These are phyloP conservation scores for Dendrocincla tyrannina DNA, from an alignment of 2,797 vertebrate species.

Conservation along the genomic window DNA sequence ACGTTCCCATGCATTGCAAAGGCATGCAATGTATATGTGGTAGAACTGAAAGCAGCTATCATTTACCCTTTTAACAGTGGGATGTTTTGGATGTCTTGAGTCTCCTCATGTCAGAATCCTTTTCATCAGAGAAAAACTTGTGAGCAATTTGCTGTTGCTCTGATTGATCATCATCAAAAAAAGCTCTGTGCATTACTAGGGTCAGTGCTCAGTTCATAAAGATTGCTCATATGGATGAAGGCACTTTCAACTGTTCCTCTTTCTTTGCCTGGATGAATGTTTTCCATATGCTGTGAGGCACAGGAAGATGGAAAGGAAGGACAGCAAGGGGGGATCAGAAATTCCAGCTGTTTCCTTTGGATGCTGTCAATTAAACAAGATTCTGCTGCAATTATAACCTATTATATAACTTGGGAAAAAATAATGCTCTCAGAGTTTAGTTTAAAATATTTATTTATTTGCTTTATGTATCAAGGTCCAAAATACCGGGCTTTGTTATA, in stretches of 20 bases:
- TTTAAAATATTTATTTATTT: background rate
- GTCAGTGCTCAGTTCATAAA: background rate
- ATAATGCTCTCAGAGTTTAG: background rate
- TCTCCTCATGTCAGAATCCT: background rate
- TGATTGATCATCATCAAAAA: background rate
- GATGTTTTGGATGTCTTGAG: background rate
- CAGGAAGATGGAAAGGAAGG: background rate
- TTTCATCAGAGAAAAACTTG: background rate
- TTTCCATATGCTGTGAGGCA: background rate
- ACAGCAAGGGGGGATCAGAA: background rate
- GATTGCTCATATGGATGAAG: slow-evolving; percentile 10
- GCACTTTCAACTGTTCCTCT: background rate
- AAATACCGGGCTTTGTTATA: background rate
- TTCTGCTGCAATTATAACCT: background rate
- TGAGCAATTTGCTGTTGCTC: background rate
- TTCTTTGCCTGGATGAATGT: background rate
- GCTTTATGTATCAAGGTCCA: background rate
- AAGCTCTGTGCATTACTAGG: background rate
- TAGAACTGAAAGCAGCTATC: background rate
- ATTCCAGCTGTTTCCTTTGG: background rate
- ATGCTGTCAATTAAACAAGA: background rate
- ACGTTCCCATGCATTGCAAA: background rate
- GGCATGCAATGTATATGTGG: background rate
- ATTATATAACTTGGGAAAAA: background rate
- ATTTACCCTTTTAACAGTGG: background rate